phyloP scores from a whole-genome alignment of 2,797 vertebrate species.

The Sternarchorhynchus goeldii region DNA sequence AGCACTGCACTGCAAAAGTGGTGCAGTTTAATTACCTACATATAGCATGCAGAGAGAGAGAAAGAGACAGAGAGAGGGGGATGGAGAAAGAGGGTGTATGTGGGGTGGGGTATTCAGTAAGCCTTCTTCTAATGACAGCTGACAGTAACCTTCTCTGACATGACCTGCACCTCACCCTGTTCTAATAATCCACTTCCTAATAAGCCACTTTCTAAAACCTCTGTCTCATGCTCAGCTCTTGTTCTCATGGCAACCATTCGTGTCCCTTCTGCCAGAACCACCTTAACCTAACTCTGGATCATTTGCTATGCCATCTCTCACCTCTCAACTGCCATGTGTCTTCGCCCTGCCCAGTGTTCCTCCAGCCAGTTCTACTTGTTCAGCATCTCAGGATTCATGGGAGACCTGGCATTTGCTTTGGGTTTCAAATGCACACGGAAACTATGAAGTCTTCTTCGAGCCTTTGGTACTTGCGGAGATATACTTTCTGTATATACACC shows the following conservation, averaged over 20 bases:
- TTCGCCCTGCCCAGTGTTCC: not conserved
- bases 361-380: slow-evolving; percentile 6
- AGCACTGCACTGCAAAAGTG: slow-evolving; percentile 17
- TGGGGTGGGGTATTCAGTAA: not conserved
- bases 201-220: slow-evolving; percentile 1
- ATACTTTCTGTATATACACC: not conserved
- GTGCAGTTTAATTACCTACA: slow-evolving; percentile 46
- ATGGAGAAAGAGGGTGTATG: not conserved
- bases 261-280: not conserved
- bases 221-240: slow-evolving; percentile 21
- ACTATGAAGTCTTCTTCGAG: slow-evolving; percentile 1
- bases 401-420: slow-evolving; percentile 34
- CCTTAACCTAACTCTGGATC: too few relatives aligned
- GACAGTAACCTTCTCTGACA: slow-evolving; percentile 37
- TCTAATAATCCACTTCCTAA: slow-evolving; percentile 27
- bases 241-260: not conserved
- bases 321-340: not conserved
- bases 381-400: not conserved
- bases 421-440: not conserved
- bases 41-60: slow-evolving; percentile 22
- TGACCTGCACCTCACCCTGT: slow-evolving; percentile 13
- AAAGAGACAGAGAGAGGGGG: not conserved
- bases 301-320: too few relatives aligned
- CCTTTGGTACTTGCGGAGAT: not conserved
- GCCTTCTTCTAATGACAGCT: slow-evolving; percentile 7